Conservation (phyloP, 1,140 invertebrate species). For the Drosophila mayri region DNA sequence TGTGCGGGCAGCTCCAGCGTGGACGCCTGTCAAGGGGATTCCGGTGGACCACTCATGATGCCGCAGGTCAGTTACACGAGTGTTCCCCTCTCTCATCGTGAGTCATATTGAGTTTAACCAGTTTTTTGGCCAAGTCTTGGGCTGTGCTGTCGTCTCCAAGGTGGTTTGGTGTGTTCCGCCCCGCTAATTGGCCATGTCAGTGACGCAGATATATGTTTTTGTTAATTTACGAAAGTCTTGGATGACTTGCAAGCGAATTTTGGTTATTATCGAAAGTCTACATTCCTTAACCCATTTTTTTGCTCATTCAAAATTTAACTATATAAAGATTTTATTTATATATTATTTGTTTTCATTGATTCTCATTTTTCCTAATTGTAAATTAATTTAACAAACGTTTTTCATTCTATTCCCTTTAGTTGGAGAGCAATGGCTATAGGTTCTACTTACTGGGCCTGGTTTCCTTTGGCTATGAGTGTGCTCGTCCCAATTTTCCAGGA, state of each 20-base stretch:
- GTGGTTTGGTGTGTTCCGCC: slow-evolving; percentile 40
- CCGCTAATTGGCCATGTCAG: slow-evolving; percentile 19
- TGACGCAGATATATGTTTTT: slow-evolving; percentile 32
- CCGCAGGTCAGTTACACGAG: slow-evolving; percentile 77
- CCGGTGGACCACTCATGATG: slow-evolving; percentile 91
- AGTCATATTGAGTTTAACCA: slow-evolving; percentile 47
- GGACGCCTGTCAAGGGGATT: slow-evolving; percentile 95
- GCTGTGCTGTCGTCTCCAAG: slow-evolving; percentile 30
- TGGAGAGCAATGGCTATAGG: slow-evolving; percentile 55
- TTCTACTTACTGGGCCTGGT: slow-evolving; percentile 88
- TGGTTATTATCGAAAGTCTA: neutral
- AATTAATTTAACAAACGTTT: neutral
- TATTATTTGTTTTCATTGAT: neutral
- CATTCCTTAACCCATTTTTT: neutral
- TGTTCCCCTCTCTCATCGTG: slow-evolving; percentile 10
- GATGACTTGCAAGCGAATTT: slow-evolving; percentile 29
- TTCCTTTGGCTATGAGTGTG: slow-evolving; percentile 90
- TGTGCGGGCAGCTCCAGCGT: slow-evolving; percentile 86
- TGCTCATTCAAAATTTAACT: no score
- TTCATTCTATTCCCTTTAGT: slow-evolving; percentile 32
- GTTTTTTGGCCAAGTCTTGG: slow-evolving; percentile 51
- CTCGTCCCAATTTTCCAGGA: slow-evolving; percentile 88
- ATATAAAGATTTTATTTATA: no score
- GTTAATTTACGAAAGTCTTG: slow-evolving; percentile 25
- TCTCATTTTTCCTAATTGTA: neutral